Evolutionary conservation across 2,797 vertebrate genomes (phyloP), one percentile per base, ranked within the genome.

Genomic region (Florisuga fusca): DNA sequence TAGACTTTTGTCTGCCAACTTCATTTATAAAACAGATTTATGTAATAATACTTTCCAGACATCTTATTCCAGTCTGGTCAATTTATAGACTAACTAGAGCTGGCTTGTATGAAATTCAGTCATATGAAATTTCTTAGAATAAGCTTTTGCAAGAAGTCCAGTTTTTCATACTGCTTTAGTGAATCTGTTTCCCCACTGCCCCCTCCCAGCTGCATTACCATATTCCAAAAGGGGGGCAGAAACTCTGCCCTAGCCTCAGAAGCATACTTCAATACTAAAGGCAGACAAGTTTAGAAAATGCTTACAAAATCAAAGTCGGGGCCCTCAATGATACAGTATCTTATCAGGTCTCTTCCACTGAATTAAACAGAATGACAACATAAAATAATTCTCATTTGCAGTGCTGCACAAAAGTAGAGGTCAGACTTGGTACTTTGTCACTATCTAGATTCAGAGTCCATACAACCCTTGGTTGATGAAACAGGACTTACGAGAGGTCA

Each of bases 41-140:
- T 66, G 66, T 76, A 95, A 86, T 88, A 94, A 89, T 55, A 43
- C 46, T 94, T 94, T 96, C 82, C 73, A 96, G 87, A 91, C 89
- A 86, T 78, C 59, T 50, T 89, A 71, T 36, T 93, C 69, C 80
- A 84, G 53, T n/a, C 84, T 67, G 84, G 84, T 57, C 82, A 78
- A 55, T 78, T 81, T n/a, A 89, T 14, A 46, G 79, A 78, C 78
- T 83, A 5, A 22, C 59, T 61, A 64, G 46, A 71, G 59, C 31
- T 41, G 51, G 51, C 81, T 63, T 84, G 57, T 59, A 73, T 31
- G 41, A 61, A 81, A 67, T 36, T 73, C 66, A 31, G 43, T 5
- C 38, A 85, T 29, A 53, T 0, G 4, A 55, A 25, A 29, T 66
- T 74, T 80, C 94, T 62, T 92, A 85, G 23, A 93, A 92, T 29